These are phyloP conservation scores for Drosophila mayaguana DNA, from an alignment of 2,888 invertebrate genomes.

Conservation along the genomic window DNA sequence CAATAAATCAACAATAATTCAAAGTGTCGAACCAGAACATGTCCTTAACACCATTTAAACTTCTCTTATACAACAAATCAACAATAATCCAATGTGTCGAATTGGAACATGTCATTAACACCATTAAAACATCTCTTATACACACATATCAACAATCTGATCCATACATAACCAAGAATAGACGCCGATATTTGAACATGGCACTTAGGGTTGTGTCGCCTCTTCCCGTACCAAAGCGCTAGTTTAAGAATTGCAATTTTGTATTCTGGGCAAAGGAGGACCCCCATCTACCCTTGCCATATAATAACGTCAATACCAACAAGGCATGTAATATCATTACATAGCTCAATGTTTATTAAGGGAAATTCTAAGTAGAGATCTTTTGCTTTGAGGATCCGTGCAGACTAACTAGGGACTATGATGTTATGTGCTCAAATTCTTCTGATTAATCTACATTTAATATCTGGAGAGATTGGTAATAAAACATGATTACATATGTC, in stretches of 20 bases:
- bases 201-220: neutral
- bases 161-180: neutral
- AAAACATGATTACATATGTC: neutral
- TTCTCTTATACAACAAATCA: neutral
- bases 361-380: neutral
- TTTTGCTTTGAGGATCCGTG: neutral
- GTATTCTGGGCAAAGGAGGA: neutral
- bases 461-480: neutral
- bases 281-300: neutral
- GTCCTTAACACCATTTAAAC: neutral
- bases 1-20: neutral
- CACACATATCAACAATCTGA: neutral
- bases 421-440: neutral
- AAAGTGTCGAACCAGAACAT: neutral
- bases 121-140: neutral
- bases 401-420: neutral
- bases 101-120: neutral
- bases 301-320: neutral
- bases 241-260: neutral
- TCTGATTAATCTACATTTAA: too few species aligned
- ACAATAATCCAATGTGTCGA: neutral
- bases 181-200: neutral
- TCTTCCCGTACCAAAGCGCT: neutral
- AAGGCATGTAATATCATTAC: neutral
- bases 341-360: neutral